Base-by-base conservation (phyloP, 2,888 invertebrate species). In the Habrosyne pyritoides region DNA sequence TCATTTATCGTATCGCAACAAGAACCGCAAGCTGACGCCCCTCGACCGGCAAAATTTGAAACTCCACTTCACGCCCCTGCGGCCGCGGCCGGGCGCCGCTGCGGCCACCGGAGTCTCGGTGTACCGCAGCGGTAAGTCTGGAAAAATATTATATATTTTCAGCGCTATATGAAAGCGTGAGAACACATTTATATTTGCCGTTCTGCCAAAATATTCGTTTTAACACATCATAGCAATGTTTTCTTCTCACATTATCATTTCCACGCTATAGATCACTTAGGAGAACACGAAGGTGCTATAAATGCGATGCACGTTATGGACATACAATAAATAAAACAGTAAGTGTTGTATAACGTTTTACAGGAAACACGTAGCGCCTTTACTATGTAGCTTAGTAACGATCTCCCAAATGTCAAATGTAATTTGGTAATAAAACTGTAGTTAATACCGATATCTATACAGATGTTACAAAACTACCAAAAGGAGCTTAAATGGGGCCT, bases 1-100 rank as follows among this genome's bases (percentile, higher is more conserved):
- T 53, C 30, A 53, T 46, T 46, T 54, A 48, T 47, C 28, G 30
- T 21, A 18, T 10, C 51, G 51, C 56, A 33, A 51, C 54, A 48
- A 54, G 46, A 51, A 63, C 62, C 67, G 53, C 63, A 64, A 65
- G 68, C 65, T 69, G 67, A 62, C 73, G 73, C 64, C 59, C 55
- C 54, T 59, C 60, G 63, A 54, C 57, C 56, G 47, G 52, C 59
- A 56, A 62, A 67, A 73, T 73, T 73, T 69, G 59, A 61, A 69
- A 71, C 66, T 69, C 55, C 47, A 53, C 2, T 56, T 63, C 21
- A 52, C 52, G 33, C 49, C 48, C 24, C 55, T 53, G 28, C 30
- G 12, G 28, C 55, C 54, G 28, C 30, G 12, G 30, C 12, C 12
- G 30, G 30, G 51, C 47, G 4, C 49, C 18, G 58, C 30, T 12